Evolutionary conservation across 1,140 invertebrate genomes (phyloP).

Genomic region (Pantala flavescens): DNA sequence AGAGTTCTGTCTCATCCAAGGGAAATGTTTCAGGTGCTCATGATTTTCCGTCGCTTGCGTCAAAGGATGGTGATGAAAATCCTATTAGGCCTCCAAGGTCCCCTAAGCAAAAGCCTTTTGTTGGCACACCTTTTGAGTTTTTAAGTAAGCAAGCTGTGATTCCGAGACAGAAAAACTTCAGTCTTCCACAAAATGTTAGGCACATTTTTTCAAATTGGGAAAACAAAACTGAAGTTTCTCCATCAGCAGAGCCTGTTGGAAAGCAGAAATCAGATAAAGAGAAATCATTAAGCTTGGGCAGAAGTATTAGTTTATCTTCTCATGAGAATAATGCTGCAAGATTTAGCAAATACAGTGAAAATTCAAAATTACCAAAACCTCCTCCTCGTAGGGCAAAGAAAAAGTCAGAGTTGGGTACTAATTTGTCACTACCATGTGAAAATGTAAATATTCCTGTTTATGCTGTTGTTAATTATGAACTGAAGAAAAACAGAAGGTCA

Average conservation of each 20-base stretch:
- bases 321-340: not conserved
- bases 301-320: not conserved
- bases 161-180: not conserved
- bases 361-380: not conserved
- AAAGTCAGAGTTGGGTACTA: not conserved
- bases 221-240: not conserved
- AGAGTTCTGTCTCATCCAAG: not conserved
- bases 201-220: not conserved
- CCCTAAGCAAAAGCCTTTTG: not conserved
- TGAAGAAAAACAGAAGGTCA: constrained; percentile 19
- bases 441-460: constrained; percentile 18
- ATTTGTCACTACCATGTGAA: not conserved
- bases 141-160: not conserved
- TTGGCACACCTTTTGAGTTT: not conserved
- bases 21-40: not conserved
- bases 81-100: not conserved
- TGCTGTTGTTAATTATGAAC: constrained; percentile 19
- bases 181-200: not conserved
- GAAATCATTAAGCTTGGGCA: not conserved
- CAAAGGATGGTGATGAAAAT: not conserved
- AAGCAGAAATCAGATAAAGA: not conserved
- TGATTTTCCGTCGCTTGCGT: not conserved
- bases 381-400: not conserved
- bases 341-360: too few species aligned
- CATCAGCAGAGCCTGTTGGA: not conserved